Base-by-base conservation (phyloP, 2,888 invertebrate species). In the Drosophila recens region DNA sequence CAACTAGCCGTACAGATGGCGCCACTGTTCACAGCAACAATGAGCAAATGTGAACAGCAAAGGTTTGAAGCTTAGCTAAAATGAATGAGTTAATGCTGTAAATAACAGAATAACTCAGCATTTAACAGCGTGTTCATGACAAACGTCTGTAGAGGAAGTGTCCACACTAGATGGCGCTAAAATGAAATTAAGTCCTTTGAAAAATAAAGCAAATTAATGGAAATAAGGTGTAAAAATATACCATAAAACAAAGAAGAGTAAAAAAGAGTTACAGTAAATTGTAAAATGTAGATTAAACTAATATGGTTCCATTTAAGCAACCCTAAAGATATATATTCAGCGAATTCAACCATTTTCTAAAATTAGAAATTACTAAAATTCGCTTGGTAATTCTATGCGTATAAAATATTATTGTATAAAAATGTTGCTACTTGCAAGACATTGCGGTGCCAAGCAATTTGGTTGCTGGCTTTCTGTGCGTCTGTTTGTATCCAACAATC, bases 111-210 rank as follows among this genome's bases (percentile, higher is more conserved):
- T 36, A 8, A 48, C 11, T 59, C 9, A 13, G 20, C 36, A 11
- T 10, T 11, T 57, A 49, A 49, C 56, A 45, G 43, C 4, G 9
- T 34, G 40, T 23, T 10, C 13, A 34, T 38, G 36, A n/a, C 5
- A 5, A 38, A n/a, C 11, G 6, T 10, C 1, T 10, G 9, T 0
- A 17, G 13, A 6, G 8, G 1, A 6, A 51, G 27, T 27, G n/a
- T 8, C 17, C 4, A n/a, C 73, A 42, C 45, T 54, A 77, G 75
- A 69, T 75, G 75, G 68, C 68, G 77, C 36, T 17, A 20, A 20
- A 53, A 36, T 40, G 2, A 11, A 4, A 13, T 36, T 23, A 13
- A 17, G 5, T 4, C 11, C 13, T 8, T 17, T 51, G 3, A 13
- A 9, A 52, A 11, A 15, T 1, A 4, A 23, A 2, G 27, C 2